Evolutionary conservation across 2,113 vertebrate genomes (phyloP).

Genomic region (Enhydra lutris): DNA sequence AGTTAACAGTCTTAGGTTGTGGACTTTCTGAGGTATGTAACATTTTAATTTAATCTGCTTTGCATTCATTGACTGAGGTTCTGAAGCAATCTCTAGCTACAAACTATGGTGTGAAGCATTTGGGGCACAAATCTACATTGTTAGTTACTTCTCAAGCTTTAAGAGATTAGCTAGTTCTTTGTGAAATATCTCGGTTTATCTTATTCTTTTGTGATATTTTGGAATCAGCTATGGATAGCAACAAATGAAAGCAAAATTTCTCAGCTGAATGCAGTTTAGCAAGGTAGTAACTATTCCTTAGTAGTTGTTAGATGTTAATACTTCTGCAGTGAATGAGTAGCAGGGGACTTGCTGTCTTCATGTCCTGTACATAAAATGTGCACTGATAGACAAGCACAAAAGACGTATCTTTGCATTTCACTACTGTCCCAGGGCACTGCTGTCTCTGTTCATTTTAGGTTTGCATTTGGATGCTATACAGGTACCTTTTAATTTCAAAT

Average conservation of each 20-base stretch:
- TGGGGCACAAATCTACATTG: neutral
- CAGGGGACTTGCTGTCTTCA: conserved; percentile 33
- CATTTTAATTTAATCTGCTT: conserved; percentile 1
- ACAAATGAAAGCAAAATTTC: conserved; percentile 25
- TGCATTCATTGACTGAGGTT: neutral
- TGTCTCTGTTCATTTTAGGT: neutral
- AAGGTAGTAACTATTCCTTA: neutral
- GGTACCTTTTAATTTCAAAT: neutral
- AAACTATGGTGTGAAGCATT: neutral
- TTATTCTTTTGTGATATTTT: conserved; percentile 23
- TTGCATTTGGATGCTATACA: neutral
- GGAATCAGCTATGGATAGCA: neutral
- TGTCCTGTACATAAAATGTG: neutral
- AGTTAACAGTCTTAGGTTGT: neutral
- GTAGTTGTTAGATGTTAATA: neutral
- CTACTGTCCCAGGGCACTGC: neutral
- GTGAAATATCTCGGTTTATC: conserved; percentile 6
- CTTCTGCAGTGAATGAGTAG: conserved; percentile 36
- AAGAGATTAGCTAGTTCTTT: neutral
- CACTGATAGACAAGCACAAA: conserved; percentile 49
- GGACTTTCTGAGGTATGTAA: neutral
- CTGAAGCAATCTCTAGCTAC: neutral
- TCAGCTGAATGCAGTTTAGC: neutral
- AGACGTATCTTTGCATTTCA: conserved; percentile 32
- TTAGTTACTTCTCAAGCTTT: conserved; percentile 37